Percentiles rank a stretch among this genome's conserved stretches.
Conservation (phyloP, 2,113 vertebrate species). For the Pluvialis apricaria region DNA sequence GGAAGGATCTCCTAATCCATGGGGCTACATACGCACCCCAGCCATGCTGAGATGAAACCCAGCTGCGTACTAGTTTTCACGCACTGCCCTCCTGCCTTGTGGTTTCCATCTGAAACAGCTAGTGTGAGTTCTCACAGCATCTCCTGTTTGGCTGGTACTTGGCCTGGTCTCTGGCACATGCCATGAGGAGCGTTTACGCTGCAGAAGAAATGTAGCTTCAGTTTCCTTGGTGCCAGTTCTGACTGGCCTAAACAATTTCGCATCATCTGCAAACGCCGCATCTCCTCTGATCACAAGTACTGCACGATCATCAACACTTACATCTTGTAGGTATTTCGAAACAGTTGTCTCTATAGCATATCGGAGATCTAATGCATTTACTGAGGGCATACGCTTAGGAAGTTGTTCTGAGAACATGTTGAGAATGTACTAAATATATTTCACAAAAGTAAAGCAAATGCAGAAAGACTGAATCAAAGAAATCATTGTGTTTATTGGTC, state of each 20-base stretch:
- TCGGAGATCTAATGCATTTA: not conserved
- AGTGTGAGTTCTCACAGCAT: not conserved
- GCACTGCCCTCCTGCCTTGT: not conserved
- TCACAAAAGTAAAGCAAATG: not conserved
- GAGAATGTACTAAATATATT: not conserved
- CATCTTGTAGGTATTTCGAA: not conserved
- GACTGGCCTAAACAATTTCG: not conserved
- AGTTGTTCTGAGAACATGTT: not conserved
- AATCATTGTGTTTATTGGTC: not conserved
- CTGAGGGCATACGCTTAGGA: not conserved
- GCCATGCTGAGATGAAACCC: not conserved
- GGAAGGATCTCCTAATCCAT: not conserved
- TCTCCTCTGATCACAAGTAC: not conserved
- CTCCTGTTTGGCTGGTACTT: not conserved
- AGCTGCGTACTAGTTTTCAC: not conserved
- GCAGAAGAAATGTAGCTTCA: not conserved
- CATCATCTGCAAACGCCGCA: not conserved
- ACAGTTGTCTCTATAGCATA: not conserved
- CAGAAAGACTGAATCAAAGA: not conserved
- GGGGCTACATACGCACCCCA: not conserved
- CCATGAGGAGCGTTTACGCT: not conserved
- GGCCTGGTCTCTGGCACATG: not conserved
- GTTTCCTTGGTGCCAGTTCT: not conserved
- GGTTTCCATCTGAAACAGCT: not conserved
- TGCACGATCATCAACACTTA: not conserved